A percentile compares a stretch with the other conserved stretches of the same genome.
Evolutionary conservation across 2,113 vertebrate species (phyloP).

Genomic region (Rhinoderma darwinii): DNA sequence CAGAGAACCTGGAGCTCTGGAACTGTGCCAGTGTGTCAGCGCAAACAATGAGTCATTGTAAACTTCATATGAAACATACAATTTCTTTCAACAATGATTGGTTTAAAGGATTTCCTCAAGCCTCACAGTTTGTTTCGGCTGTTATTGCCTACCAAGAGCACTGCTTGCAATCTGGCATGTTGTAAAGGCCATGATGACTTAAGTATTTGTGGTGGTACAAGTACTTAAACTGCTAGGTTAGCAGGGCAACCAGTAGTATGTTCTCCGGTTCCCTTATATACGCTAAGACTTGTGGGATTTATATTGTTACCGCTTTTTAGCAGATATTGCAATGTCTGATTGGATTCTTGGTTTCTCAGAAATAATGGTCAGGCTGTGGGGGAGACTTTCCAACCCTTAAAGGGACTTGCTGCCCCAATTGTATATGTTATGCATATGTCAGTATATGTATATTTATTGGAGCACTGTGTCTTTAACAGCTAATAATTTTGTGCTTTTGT

Average conservation of each 20-base stretch:
- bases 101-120: slow-evolving; percentile 17
- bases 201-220: not conserved
- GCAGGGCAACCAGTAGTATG: not conserved
- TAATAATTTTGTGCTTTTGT: too few species aligned
- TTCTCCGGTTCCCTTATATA: not conserved
- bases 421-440: too few species aligned
- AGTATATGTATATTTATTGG: too few species aligned
- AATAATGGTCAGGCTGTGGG: not conserved
- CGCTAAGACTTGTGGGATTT: not conserved
- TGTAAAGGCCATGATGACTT: not conserved
- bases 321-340: not conserved
- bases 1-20: slow-evolving; percentile 7
- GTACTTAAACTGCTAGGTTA: not conserved
- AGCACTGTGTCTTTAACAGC: too few species aligned
- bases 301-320: not conserved
- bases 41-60: slow-evolving; percentile 26
- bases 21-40: slow-evolving; percentile 1
- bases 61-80: slow-evolving; percentile 33
- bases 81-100: not conserved
- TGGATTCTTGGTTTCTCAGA: not conserved
- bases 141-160: not conserved
- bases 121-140: not conserved
- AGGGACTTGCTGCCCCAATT: too few species aligned
- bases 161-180: not conserved
- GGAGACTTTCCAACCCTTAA: too few species aligned